Base-by-base conservation (phyloP, 2,797 vertebrate species). In the Crax fasciolata region DNA sequence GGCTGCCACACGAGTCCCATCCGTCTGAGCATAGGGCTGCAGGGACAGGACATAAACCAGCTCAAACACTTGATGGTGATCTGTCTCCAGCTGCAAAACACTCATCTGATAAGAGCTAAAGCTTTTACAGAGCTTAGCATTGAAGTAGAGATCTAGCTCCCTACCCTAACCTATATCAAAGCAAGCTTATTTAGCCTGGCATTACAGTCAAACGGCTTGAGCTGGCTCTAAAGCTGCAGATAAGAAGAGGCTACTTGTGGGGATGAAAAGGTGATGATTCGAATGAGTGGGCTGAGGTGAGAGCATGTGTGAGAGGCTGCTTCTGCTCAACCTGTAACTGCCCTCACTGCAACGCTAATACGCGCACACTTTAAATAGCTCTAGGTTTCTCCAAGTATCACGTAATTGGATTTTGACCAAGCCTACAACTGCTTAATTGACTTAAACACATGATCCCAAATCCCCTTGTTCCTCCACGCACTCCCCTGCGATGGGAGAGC, bases 381-480 rank as follows among this genome's bases (percentile, higher is more conserved):
- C 59, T 83, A 23, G 51, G 6, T 14, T 23, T 96, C 79, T 86
- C 58, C 0, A 35, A 57, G 84, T 59, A 17, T 71, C 87, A 30
- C 0, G 1, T 96, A 97, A 96, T 71, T 89, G 94, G 91, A 94
- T 94, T 94, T 72, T 84, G 88, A 94, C 72, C 79, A 48, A 91
- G 80, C 58, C 66, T 77, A 7, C 82, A 52, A 58, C 59, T 88
- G 65, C 84, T 85, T 97, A 96, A 97, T 94, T 91, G 93, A 92
- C 84, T 97, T 96, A 94, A 90, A 38, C 58, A 46, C 82, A 89
- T 84, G 95, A 96, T 94, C 75, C 79, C 74, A 82, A 96, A 96
- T 96, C 92, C 48, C 35, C 61, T 94, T 93, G 88, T 93, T 96
- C 76, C 28, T 87, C 73, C 32, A 11, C 1, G 0, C 3, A 2